Base-by-base conservation (phyloP, 53 echinoderm and acorn worm species). In the Echinometra lucunter region DNA sequence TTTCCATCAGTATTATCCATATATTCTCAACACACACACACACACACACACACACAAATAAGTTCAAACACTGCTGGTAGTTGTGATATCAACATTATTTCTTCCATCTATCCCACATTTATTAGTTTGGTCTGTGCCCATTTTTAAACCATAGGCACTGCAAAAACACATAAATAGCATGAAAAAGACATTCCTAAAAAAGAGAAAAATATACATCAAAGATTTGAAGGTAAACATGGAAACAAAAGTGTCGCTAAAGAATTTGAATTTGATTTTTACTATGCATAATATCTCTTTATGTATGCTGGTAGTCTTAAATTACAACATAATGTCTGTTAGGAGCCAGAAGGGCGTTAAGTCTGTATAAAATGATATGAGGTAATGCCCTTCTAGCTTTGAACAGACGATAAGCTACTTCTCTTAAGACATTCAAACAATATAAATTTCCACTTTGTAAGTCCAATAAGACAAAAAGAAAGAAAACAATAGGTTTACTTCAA, bases 111-210 rank as follows among this genome's bases (percentile, higher is more conserved):
- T 91, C 66, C 81, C 91, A 37, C 88, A 91, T 91, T 60, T 60
- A 60, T 91, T 63, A 58, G 60, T 60, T 63, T 66, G 57, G 27
- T 91, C 91, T 91, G 91, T 60, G 40, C 91, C 57, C 30, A 88
- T 15, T 40, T 8, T 81, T 13, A 91, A 91, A 91, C 10, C 40
- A 91, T 58, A 91, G 91, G 91, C 91, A 91, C 91, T 66, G 91
- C 91, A 91, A 63, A 81, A 40, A 91, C 37, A 91, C 32, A 88
- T 18, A 53, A 88, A 55, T 88, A 34, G 32, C 88, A 88, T 56
- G 25, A 55, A 88, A 18, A 55, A 5, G 44, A 81, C 42, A 74
- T 35, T 35, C 38, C 13, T 42, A 40, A 72, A 32, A 72, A 34
- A 13, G 13, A 16, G 34, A 3, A 72, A 21, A 72, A 72, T 72